Evolutionary conservation across 2,888 invertebrate species (phyloP), one percentile per base, ranked within the genome.

Genomic region (Eilema griseolum): DNA sequence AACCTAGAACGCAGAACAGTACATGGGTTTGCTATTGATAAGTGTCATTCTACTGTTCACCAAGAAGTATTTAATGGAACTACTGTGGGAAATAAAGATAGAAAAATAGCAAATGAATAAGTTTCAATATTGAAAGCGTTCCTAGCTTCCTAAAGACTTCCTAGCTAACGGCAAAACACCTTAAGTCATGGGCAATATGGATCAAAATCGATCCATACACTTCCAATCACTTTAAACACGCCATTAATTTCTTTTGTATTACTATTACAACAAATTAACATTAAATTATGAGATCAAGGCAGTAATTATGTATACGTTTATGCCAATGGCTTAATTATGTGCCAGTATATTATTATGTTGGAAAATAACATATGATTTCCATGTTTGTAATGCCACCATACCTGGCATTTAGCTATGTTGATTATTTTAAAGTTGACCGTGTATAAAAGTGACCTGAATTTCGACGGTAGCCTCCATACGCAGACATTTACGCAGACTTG

Each of bases 251-350:
- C 23, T 59, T 16, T 59, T 59, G 28, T 59, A 24, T 26, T n/a
- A 12, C 12, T 65, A 12, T 57, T 56, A 24, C 23, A 57, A n/a
- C 46, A 26, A 31, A 65, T 65, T 23, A 57, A 23, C 28, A 65
- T 65, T 33, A 41, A 23, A 33, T 14, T 57, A 33, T 57, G 23
- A 59, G 41, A 11, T 5, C 59, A 66, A 66, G 56, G 28, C 14
- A 33, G 33, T 33, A 23, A 65, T 57, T 37, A 37, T 28, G 28
- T 65, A 56, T 33, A 66, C n/a, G 28, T 10, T 69, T 56, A 62
- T 59, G 23, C 14, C 7, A 65, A 56, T 65, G 31, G 26, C 56
- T 56, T 65, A 33, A 65, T 65, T 56, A 65, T 16, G 24, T 24
- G 33, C 11, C 16, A 57, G 33, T 65, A 63, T 31, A n/a, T 56